These are phyloP conservation scores for Sinocyclocheilus anshuiensis DNA, from an alignment of 2,113 vertebrate genomes.

Conservation along the genomic window DNA sequence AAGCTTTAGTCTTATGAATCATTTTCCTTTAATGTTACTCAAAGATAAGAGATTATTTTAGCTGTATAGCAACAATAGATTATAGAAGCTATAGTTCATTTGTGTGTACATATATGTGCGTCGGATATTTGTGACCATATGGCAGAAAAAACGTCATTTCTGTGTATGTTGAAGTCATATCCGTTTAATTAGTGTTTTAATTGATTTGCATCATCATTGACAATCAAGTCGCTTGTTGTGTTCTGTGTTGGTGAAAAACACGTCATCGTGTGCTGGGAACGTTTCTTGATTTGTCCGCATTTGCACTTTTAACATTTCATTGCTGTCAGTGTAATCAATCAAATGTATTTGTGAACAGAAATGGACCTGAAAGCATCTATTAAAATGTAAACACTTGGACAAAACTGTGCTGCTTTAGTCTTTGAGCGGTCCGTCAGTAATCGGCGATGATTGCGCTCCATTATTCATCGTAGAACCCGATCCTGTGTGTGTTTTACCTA, in stretches of 20 bases:
- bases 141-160: not conserved
- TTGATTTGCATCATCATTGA: slow-evolving; percentile 6
- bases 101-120: slow-evolving; percentile 30
- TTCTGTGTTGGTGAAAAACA: not conserved
- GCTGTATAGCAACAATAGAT: slow-evolving; percentile 28
- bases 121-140: slow-evolving; percentile 19
- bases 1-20: not conserved
- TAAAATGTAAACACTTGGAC: slow-evolving; percentile 20
- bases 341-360: slow-evolving; percentile 30
- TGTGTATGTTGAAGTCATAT: not conserved
- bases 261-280: not conserved
- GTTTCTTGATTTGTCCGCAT: slow-evolving; percentile 5
- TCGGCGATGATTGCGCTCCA: not conserved
- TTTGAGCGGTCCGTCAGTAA: not conserved
- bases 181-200: not conserved
- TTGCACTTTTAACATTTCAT: slow-evolving; percentile 40
- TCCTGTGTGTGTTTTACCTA: not conserved
- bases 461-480: slow-evolving; percentile 4
- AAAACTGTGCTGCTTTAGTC: not conserved
- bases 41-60: slow-evolving; percentile 42
- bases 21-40: slow-evolving; percentile 31
- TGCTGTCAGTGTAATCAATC: slow-evolving; percentile 11
- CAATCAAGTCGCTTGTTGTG: not conserved
- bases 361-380: slow-evolving; percentile 28
- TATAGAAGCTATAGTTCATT: slow-evolving; percentile 28